Base-by-base conservation (phyloP, 2,797 vertebrate genomes). In the Xiphorhynchus erythropygius region DNA sequence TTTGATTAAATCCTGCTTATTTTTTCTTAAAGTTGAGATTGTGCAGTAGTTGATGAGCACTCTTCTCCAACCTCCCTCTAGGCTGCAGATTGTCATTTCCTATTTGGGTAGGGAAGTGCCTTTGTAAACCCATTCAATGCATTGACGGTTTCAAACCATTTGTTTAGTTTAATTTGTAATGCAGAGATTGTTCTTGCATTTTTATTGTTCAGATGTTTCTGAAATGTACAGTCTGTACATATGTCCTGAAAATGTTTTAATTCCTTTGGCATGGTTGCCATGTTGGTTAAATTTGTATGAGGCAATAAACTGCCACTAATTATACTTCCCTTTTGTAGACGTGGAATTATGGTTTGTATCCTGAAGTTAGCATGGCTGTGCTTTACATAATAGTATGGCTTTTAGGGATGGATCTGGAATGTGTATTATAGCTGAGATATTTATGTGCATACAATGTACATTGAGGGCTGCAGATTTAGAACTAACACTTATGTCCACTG, bases 191-290 rank as follows among this genome's bases (percentile, higher is more conserved):
- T 98, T 97, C 95, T 97, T 98, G 97, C 95, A 97, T 98, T 98
- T 98, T 98, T 97, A 98, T 97, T 98, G 97, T 98, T 98, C 94
- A 96, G 97, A 98, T 98, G 97, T 98, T 98, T 98, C 97, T 97
- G 96, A 98, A 97, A 98, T 98, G 98, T 98, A 98, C 98, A 98
- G 97, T 98, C 98, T 99, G 98, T 99, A 99, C 98, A 99, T 99
- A 99, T 91, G 98, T 98, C 98, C 98, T 97, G 97, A 98, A 98
- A 99, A 98, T 98, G 98, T 99, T 99, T 98, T 99, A 98, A 98
- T 98, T 98, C 97, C 96, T 98, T 97, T 96, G 98, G 98, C 98
- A 98, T 97, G 97, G 97, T 98, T 98, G 98, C 98, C 98, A 98
- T 97, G 98, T 98, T 98, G 98, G 97, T 98, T 98, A 97, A 97